Conservation (phyloP, 2,888 invertebrate species). For the Cerastis rubricosa region DNA sequence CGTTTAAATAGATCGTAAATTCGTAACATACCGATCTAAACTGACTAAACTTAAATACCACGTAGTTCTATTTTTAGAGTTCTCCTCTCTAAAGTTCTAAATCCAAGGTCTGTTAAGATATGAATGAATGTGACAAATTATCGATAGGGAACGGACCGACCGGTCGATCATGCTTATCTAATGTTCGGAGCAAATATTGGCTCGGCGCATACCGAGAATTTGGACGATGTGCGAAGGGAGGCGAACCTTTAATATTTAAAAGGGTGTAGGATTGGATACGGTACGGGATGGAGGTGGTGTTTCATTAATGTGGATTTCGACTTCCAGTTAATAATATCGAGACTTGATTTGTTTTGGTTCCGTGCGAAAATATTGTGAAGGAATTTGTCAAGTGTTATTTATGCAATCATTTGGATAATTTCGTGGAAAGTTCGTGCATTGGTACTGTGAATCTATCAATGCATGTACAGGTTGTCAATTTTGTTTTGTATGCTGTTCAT, state of each 20-base stretch:
- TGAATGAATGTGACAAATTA: constrained; percentile 60
- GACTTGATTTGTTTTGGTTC: constrained; percentile 32
- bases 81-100: constrained; percentile 48
- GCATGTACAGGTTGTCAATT: background rate
- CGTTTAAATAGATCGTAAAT: constrained; percentile 1
- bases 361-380: background rate
- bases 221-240: constrained; percentile 64
- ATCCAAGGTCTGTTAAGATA: constrained; percentile 42
- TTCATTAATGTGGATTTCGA: constrained; percentile 53
- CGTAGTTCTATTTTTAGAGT: constrained; percentile 37
- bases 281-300: constrained; percentile 10
- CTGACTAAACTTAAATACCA: constrained; percentile 32
- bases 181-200: constrained; percentile 80
- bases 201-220: constrained; percentile 77
- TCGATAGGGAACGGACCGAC: constrained; percentile 71
- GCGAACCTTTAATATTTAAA: constrained; percentile 64
- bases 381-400: background rate
- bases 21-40: constrained; percentile 15
- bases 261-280: constrained; percentile 62
- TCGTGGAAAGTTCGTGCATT: background rate
- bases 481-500: constrained; percentile 18
- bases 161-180: constrained; percentile 77
- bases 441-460: background rate
- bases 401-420: background rate
- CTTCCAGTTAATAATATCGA: constrained; percentile 40